A percentile compares a stretch with the other conserved stretches of the same genome.
These are phyloP conservation scores for Notarius quadriscutis DNA, from an alignment of 2,113 vertebrate species.

Conservation along the genomic window DNA sequence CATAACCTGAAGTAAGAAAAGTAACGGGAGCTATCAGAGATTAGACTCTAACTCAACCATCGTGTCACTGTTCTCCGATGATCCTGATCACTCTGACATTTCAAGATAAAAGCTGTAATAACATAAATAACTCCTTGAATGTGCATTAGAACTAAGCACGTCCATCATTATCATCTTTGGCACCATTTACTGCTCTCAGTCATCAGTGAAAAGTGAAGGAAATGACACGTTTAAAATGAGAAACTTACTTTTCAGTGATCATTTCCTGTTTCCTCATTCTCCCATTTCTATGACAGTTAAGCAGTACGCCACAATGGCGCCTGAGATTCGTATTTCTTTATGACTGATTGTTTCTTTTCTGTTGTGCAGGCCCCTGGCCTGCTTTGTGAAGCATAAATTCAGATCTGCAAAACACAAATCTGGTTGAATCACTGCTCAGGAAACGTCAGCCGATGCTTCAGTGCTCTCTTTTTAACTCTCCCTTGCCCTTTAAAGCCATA, in stretches of 20 bases:
- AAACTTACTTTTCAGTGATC: not conserved
- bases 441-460: conserved; percentile 29
- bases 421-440: not conserved
- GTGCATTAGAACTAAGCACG: not conserved
- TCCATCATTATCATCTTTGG: conserved; percentile 8
- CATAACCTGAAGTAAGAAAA: not conserved
- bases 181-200: not conserved
- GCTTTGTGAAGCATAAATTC: conserved; percentile 37
- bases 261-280: not conserved
- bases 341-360: not conserved
- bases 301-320: not conserved
- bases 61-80: not conserved
- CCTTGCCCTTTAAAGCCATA: conserved; percentile 1
- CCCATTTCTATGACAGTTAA: not conserved
- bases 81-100: not conserved
- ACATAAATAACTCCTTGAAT: not conserved
- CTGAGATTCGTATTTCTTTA: conserved; percentile 8
- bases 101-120: conserved; percentile 21
- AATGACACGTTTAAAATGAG: conserved; percentile 17
- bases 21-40: not conserved
- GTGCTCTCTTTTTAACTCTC: not conserved
- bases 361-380: not conserved
- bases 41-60: conserved; percentile 9
- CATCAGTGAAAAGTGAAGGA: conserved; percentile 12
- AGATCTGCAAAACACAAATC: conserved; percentile 42